phyloP scores from a whole-genome alignment of 92 coral and sea anemone species.

The Meandrina meandrites region DNA sequence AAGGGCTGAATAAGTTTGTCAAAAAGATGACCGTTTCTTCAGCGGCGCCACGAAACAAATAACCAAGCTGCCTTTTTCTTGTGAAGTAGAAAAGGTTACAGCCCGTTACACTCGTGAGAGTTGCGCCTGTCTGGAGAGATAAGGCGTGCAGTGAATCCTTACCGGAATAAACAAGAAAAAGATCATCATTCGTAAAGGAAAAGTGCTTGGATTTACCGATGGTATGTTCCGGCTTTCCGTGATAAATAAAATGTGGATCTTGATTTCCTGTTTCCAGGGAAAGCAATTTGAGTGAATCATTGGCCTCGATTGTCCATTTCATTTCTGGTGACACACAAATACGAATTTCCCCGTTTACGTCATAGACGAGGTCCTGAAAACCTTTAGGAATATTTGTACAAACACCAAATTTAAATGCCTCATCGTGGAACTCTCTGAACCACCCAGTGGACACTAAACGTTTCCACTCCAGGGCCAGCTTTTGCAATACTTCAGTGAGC shows the following conservation, averaged over 20 bases:
- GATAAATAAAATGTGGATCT: neutral
- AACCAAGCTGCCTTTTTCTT: neutral
- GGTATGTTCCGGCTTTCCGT: neutral
- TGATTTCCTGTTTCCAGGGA: neutral
- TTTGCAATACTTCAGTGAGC: too few species aligned
- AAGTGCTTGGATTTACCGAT: neutral
- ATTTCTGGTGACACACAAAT: neutral
- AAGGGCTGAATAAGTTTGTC: neutral
- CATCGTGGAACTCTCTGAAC: neutral
- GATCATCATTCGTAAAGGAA: slow-evolving; percentile 12
- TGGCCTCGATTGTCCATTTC: neutral
- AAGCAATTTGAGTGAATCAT: neutral
- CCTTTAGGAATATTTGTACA: neutral
- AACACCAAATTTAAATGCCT: neutral
- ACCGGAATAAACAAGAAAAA: neutral
- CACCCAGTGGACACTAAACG: neutral
- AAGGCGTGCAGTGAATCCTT: neutral
- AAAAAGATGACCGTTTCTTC: slow-evolving; percentile 2
- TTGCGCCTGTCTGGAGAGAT: slow-evolving; percentile 7
- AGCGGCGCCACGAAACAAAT: neutral
- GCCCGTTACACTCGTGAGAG: slow-evolving; percentile 10
- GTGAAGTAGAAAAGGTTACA: neutral
- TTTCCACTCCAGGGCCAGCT: neutral
- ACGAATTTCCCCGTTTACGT: too few species aligned
- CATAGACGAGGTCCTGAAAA: neutral